Evolutionary conservation across 2,797 vertebrate species (phyloP).

Genomic region (Crocidura indochinensis): DNA sequence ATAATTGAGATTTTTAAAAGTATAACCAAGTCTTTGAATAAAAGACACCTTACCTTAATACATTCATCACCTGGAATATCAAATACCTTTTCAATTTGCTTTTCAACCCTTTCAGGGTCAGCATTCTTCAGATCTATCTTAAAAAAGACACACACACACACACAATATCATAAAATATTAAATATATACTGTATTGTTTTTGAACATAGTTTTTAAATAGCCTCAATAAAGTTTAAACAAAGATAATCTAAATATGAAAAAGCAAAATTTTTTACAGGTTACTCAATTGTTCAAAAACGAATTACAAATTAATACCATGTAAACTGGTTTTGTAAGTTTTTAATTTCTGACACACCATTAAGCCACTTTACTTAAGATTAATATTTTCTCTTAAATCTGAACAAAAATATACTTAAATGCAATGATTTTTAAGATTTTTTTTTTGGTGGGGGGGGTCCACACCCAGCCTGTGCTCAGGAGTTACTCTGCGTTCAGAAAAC

Average conservation of each 20-base stretch:
- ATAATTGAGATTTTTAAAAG: constrained; percentile 19
- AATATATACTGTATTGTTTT: constrained; percentile 6
- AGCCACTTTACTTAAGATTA: background rate
- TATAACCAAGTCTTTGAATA: background rate
- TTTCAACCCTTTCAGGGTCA: constrained; percentile 95
- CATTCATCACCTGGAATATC: constrained; percentile 96
- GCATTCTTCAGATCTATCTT: constrained; percentile 99
- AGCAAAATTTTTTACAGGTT: background rate
- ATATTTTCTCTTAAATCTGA: constrained; percentile 15
- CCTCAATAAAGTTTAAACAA: background rate
- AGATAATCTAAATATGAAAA: constrained; percentile 24
- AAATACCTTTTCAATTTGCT: constrained; percentile 97
- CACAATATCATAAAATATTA: constrained; percentile 28
- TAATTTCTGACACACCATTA: background rate
- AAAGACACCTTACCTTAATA: constrained; percentile 92
- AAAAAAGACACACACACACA: constrained; percentile 73
- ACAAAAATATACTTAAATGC: constrained; percentile 26
- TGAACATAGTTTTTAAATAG: background rate
- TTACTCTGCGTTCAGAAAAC: too few relatives aligned
- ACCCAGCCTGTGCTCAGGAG: too few relatives aligned
- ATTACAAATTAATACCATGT: background rate
- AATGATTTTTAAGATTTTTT: constrained; percentile 8
- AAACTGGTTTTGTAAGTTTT: background rate
- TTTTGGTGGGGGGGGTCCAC: too few relatives aligned
- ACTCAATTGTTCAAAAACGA: background rate